Evolutionary conservation across 1,140 invertebrate species (phyloP).

Genomic region (Zeugodacus cucurbitae): DNA sequence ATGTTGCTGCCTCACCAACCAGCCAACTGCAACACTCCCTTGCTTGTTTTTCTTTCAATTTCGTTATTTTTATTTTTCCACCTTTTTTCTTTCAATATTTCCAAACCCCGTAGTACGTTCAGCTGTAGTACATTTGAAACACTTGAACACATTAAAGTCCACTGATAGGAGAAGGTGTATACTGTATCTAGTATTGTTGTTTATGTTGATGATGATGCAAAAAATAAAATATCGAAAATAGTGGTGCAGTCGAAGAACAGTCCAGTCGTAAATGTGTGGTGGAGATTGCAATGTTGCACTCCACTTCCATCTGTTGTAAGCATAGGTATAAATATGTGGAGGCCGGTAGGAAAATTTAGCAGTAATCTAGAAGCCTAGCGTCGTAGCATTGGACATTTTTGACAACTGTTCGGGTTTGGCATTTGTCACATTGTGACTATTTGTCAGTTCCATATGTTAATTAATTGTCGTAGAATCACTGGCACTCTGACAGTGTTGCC

Average conservation of each 20-base stretch:
- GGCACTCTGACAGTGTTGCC: too few species aligned
- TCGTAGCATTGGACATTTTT: too few species aligned
- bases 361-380: neutral
- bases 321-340: neutral
- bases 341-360: neutral
- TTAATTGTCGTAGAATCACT: too few species aligned
- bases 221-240: conserved; percentile 15
- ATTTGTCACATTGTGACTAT: too few species aligned
- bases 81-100: neutral
- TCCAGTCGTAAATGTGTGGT: neutral
- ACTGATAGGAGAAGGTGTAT: conserved; percentile 39
- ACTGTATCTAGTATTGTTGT: conserved; percentile 37
- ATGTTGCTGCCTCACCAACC: neutral
- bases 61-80: neutral
- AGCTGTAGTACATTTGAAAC: conserved; percentile 8
- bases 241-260: neutral
- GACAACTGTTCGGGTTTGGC: too few species aligned
- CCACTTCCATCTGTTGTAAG: neutral
- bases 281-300: conserved; percentile 13
- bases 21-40: neutral
- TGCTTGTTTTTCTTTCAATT: neutral
- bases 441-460: too few species aligned
- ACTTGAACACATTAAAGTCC: conserved; percentile 23
- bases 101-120: neutral
- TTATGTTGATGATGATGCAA: conserved; percentile 37